Evolutionary conservation across 1,140 invertebrate genomes (phyloP).

Genomic region (Pogonomyrmex barbatus): DNA sequence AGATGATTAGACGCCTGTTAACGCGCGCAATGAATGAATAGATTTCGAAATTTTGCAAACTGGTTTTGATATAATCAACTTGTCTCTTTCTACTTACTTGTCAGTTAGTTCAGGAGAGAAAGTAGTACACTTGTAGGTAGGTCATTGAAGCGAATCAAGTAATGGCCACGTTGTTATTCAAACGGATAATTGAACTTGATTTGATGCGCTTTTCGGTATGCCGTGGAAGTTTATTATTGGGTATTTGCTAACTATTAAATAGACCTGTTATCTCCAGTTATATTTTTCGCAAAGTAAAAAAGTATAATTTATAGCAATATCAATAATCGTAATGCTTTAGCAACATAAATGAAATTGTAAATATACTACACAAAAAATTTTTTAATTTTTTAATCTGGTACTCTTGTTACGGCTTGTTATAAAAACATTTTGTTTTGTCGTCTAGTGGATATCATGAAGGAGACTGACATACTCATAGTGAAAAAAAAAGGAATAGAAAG

Average conservation of each 20-base stretch:
- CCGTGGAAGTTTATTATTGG: background rate
- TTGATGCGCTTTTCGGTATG: constrained; percentile 8
- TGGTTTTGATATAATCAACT: constrained; percentile 35
- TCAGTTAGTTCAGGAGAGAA: constrained; percentile 34
- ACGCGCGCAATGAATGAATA: constrained; percentile 20
- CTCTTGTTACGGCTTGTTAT: background rate
- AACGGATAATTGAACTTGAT: constrained; percentile 44
- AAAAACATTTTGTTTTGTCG: background rate
- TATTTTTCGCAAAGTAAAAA: background rate
- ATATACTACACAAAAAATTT: background rate
- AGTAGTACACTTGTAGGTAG: constrained; percentile 48
- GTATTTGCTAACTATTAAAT: constrained; percentile 15
- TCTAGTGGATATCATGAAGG: background rate
- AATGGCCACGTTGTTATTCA: constrained; percentile 28
- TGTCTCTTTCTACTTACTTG: constrained; percentile 35
- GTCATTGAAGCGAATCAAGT: constrained; percentile 48
- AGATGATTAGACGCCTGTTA: constrained; percentile 35
- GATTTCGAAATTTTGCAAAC: constrained; percentile 36
- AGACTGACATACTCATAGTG: background rate
- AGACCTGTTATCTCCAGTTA: background rate
- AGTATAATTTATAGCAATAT: background rate
- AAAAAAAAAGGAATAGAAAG: constrained; percentile 38
- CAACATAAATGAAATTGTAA: background rate
- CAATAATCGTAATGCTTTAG: background rate
- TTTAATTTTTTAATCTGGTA: background rate